Evolutionary conservation across 2,797 vertebrate genomes (phyloP).

Genomic region (Pachyuromys duprasi): DNA sequence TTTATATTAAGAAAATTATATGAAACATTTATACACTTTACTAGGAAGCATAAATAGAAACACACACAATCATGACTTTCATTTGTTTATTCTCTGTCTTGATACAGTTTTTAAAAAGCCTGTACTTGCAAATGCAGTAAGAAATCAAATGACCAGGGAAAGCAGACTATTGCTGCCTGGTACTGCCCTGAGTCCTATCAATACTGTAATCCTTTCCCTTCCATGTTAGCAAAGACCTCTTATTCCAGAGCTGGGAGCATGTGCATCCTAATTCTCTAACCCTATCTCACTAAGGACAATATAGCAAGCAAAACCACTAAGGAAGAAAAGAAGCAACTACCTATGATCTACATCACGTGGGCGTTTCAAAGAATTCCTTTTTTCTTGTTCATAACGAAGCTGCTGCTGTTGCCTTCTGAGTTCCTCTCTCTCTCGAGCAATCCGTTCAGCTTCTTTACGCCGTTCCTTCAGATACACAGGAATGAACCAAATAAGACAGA

Average conservation of each 20-base stretch:
- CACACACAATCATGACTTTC: conserved; percentile 10
- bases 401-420: conserved; percentile 97
- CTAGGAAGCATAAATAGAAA: not conserved
- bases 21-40: not conserved
- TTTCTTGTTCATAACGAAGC: conserved; percentile 97
- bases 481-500: conserved; percentile 68
- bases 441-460: conserved; percentile 97
- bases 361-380: conserved; percentile 96
- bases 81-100: not conserved
- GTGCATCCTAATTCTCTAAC: not conserved
- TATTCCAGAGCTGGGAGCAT: not conserved
- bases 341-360: conserved; percentile 96
- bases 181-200: not conserved
- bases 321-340: conserved; percentile 83
- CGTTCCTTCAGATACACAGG: conserved; percentile 90
- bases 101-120: not conserved
- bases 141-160: not conserved
- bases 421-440: conserved; percentile 97
- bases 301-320: not conserved
- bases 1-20: conserved; percentile 44
- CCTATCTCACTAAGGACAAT: not conserved
- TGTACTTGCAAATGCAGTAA: not conserved
- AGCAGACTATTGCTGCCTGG: not conserved
- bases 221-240: not conserved
- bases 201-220: not conserved